Conservation (phyloP, 2,888 invertebrate genomes). For the Heteromurus nitidus region DNA sequence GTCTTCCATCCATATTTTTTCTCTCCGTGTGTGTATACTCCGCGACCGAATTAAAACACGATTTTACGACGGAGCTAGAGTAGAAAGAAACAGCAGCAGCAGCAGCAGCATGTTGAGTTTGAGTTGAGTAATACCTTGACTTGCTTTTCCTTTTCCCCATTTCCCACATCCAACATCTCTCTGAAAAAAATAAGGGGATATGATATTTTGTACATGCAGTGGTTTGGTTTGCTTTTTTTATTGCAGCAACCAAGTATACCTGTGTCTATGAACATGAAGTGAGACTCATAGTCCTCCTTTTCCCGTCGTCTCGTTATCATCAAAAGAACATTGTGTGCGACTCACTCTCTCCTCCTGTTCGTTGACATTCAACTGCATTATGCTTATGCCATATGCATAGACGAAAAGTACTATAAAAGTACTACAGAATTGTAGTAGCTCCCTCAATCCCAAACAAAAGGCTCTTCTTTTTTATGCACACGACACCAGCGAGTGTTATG, state of each 20-base stretch:
- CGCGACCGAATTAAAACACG: neutral
- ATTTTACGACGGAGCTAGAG: neutral
- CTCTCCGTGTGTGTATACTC: neutral
- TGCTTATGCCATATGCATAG: slow-evolving; percentile 20
- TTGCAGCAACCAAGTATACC: too few relatives aligned
- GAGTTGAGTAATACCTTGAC: slow-evolving; percentile 5
- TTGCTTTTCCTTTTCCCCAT: too few relatives aligned
- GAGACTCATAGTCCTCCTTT: neutral
- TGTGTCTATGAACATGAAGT: too few relatives aligned
- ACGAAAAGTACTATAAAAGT: neutral
- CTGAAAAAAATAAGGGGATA: too few relatives aligned
- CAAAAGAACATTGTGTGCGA: neutral
- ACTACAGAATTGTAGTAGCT: neutral
- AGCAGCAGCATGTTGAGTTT: too few relatives aligned
- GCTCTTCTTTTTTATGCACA: neutral
- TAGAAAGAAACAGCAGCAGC: too few relatives aligned
- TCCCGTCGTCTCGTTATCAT: slow-evolving; percentile 22
- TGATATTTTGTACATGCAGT: too few relatives aligned
- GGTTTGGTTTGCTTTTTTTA: too few relatives aligned
- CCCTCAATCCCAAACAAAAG: neutral
- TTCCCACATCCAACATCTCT: too few relatives aligned
- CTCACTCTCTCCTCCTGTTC: neutral
- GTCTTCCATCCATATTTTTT: neutral
- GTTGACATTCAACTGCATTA: slow-evolving; percentile 40
- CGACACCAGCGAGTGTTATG: neutral